A percentile compares a stretch with the other conserved stretches of the same genome.
Evolutionary conservation across 2,888 invertebrate species (phyloP).

Genomic region (Morpho deidamia): DNA sequence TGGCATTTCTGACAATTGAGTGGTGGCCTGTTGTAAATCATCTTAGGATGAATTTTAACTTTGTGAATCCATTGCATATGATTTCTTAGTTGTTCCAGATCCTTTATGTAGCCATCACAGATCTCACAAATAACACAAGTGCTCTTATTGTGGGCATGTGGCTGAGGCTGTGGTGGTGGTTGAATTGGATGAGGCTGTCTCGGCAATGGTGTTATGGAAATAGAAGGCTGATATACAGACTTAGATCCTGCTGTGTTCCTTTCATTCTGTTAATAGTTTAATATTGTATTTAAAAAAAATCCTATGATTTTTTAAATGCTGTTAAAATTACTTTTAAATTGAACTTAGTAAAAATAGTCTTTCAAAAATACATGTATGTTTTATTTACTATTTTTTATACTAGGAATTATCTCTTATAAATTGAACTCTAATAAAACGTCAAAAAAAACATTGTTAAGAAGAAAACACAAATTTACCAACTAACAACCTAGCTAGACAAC

Average conservation of each 20-base stretch:
- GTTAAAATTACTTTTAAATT: no score
- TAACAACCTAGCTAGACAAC: no score
- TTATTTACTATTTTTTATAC: no score
- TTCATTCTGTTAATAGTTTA: slow-evolving; percentile 38
- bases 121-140: slow-evolving; percentile 97
- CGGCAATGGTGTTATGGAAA: slow-evolving; percentile 93
- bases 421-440: no score
- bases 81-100: slow-evolving; percentile 94
- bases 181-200: slow-evolving; percentile 53
- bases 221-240: slow-evolving; percentile 81
- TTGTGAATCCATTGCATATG: slow-evolving; percentile 99
- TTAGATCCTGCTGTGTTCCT: slow-evolving; percentile 36
- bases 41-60: slow-evolving; percentile 96
- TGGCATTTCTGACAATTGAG: slow-evolving; percentile 98
- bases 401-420: no score
- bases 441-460: no score
- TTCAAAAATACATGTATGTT: no score
- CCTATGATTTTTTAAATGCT: no score
- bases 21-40: slow-evolving; percentile 96
- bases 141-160: slow-evolving; percentile 79
- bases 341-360: no score
- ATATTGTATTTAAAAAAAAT: no score
- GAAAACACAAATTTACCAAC: no score
- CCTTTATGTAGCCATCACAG: slow-evolving; percentile 97
- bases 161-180: slow-evolving; percentile 44